A percentile compares a stretch with the other conserved stretches of the same genome.
phyloP scores from a whole-genome alignment of 2,113 vertebrate species.

The Damaliscus lunatus region DNA sequence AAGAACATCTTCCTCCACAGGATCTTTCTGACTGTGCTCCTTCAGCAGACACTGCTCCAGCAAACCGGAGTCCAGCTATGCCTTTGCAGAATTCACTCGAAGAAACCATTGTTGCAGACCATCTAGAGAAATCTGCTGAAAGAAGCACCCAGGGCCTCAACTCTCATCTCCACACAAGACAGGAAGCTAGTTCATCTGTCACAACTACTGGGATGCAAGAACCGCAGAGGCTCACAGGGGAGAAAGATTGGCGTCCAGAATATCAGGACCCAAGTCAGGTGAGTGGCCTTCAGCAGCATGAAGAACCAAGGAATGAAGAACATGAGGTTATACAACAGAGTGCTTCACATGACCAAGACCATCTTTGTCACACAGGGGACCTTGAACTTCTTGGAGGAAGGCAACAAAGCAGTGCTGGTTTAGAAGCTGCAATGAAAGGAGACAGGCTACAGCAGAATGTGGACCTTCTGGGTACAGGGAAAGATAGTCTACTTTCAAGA shows the following conservation, averaged over 20 bases:
- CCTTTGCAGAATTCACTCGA: conserved; percentile 59
- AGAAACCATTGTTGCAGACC: conserved; percentile 40
- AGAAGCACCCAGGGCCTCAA: conserved; percentile 30
- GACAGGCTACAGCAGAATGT: background rate
- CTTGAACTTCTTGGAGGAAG: conserved; percentile 14
- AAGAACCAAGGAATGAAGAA: conserved; percentile 34
- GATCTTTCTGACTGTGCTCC: conserved; percentile 60
- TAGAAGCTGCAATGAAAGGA: background rate
- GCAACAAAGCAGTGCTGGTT: background rate
- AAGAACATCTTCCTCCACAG: conserved; percentile 50
- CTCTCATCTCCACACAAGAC: conserved; percentile 43
- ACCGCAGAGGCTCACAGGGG: background rate
- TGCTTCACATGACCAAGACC: background rate
- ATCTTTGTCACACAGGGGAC: background rate
- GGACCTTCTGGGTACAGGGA: background rate
- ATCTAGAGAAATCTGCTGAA: conserved; percentile 38
- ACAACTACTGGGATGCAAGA: background rate
- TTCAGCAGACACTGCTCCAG: conserved; percentile 15
- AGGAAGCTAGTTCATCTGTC: conserved; percentile 32
- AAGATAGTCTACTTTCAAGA: background rate
- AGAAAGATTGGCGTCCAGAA: background rate
- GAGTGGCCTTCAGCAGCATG: background rate
- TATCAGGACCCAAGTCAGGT: conserved; percentile 24
- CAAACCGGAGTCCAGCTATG: conserved; percentile 37
- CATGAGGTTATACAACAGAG: background rate